Evolutionary conservation across 2,888 invertebrate genomes (phyloP), one percentile per base, ranked within the genome.

Genomic region (Rhingia rostrata): DNA sequence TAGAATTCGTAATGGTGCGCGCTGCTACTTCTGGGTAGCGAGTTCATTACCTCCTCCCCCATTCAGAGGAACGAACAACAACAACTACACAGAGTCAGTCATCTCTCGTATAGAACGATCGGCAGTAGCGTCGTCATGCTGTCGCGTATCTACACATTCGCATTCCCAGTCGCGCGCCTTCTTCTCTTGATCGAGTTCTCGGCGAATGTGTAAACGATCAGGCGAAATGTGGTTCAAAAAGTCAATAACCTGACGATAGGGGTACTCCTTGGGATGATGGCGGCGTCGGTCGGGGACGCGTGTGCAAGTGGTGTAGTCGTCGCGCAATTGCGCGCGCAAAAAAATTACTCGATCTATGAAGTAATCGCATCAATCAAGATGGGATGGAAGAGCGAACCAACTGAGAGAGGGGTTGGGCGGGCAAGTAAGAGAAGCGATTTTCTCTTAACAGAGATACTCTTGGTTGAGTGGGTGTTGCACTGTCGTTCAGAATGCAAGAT

Each of bases 151-250:
- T 64, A 6, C 49, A 39, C 14, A 49, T 60, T 30, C 47, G 39
- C 54, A 58, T n/a, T 70, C 22, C 22, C 1, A 22, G 22, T 22
- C 22, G 22, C 22, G 60, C 33, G 32, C 35, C 35, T 43, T 14
- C 67, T 45, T 22, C 22, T 22, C 22, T 37, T 56, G 80, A 74
- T 69, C 80, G 63, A 63, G 74, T 74, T 74, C 66, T 67, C 35
- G 30, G 61, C 73, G 74, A 70, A 64, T 73, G 63, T 81, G 75
- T 78, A 66, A 74, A 56, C 75, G 84, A 84, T 84, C 84, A 61
- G 30, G 74, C 80, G 77, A 85, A 85, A 85, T 85, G 81, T 85
- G 85, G 85, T 85, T 85, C 85, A 85, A 85, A 85, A 85, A 85
- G 85, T 85, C 85, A 85, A 85, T 85, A 81, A 85, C 85, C 85